Evolutionary conservation across 1,140 invertebrate species (phyloP), one percentile per base, ranked within the genome.

Genomic region (Aculops lycopersici): DNA sequence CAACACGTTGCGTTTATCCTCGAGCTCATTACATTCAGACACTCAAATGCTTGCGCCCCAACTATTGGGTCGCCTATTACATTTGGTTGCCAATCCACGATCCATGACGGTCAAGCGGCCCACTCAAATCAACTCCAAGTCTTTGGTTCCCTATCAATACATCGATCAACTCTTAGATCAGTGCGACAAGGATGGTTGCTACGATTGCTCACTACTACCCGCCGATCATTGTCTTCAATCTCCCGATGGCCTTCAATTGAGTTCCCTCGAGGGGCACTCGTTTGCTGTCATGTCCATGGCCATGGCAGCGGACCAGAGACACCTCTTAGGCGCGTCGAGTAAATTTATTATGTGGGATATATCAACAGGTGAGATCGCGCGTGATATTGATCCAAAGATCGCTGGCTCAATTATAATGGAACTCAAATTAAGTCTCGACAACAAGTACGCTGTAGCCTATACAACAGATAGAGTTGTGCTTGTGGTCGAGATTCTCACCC

Each of bases 391-490:
- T 60, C 83, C 83, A 0, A 78, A 78, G 36, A 70, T 92, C 17
- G 53, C 59, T 41, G 53, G 51, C 51, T 83, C 81, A 21, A 90
- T 94, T 48, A 83, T 97, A 72, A 78, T 88, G 55, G 75, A 80
- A 50, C 58, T 95, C 37, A 71, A 74, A n/a, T 59, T 97, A 4
- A 88, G 79, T 45, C 74, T 79, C 1, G 83, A 94, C 53, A 90
- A 94, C 54, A 78, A 83, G 56, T 90, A 75, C 62, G 81, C 79
- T 1, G 75, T 79, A n/a, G 78, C 84, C 3, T 86, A 71, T 52
- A 92, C 84, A 1, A 95, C 88, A 50, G 92, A 90, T 53, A 81
- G n/a, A n/a, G n/a, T n/a, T n/a, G n/a, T n/a, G n/a, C n/a, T n/a
- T n/a, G n/a, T n/a, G n/a, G n/a, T n/a, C n/a, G n/a, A n/a, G n/a